Evolutionary conservation across 1,140 invertebrate genomes (phyloP).

Genomic region (Lasaia peninsularis): DNA sequence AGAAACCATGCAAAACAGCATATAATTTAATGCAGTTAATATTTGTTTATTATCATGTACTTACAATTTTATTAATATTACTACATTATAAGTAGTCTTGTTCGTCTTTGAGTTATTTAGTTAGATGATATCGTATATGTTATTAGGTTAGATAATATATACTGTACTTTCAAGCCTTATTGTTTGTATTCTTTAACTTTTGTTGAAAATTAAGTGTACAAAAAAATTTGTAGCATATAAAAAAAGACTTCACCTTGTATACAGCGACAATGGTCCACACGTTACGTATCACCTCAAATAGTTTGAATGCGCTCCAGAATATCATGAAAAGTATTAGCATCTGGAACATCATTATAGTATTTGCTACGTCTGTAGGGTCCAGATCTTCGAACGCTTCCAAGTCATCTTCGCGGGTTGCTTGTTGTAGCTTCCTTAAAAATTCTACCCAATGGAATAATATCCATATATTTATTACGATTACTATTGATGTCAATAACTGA

Average conservation of each 20-base stretch:
- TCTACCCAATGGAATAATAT: background rate
- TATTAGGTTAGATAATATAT: too few relatives aligned
- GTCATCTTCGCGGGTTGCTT: background rate
- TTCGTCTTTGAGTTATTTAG: too few relatives aligned
- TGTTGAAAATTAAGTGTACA: background rate
- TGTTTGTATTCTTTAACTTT: background rate
- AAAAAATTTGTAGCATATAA: background rate
- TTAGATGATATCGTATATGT: too few relatives aligned
- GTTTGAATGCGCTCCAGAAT: background rate
- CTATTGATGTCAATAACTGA: background rate
- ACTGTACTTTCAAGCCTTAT: too few relatives aligned
- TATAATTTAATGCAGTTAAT: too few relatives aligned
- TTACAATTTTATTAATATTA: too few relatives aligned
- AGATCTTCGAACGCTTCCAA: background rate
- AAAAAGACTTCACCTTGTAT: background rate
- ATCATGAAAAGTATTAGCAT: background rate
- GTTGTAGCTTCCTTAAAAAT: background rate
- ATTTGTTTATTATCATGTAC: too few relatives aligned
- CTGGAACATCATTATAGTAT: background rate
- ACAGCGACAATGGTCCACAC: conserved; percentile 6
- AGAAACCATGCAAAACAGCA: too few relatives aligned
- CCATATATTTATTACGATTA: background rate
- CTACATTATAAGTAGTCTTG: background rate
- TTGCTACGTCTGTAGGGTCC: background rate
- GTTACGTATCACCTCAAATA: background rate